Evolutionary conservation across 2,113 vertebrate species (phyloP).

Genomic region (Dinomys branickii): DNA sequence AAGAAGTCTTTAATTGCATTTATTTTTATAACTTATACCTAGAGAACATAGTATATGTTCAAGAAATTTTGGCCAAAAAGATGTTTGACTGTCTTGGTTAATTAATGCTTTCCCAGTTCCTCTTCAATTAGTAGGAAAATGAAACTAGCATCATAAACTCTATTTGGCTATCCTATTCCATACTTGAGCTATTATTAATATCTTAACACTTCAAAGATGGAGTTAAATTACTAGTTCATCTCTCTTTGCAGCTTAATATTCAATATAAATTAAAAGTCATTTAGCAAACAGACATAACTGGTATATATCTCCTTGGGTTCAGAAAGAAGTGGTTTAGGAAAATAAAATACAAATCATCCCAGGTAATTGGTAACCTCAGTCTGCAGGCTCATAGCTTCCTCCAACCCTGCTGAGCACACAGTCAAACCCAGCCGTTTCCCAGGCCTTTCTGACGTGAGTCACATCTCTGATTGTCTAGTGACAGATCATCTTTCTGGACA

Average conservation of each 20-base stretch:
- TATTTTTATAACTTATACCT: slow-evolving; percentile 14
- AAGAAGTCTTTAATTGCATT: neutral
- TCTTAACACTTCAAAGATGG: neutral
- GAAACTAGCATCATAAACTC: neutral
- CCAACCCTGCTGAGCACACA: neutral
- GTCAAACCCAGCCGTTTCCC: neutral
- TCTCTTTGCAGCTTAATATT: slow-evolving; percentile 22
- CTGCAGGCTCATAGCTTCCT: neutral
- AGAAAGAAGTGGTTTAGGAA: slow-evolving; percentile 38
- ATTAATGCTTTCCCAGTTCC: neutral
- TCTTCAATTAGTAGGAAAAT: slow-evolving; percentile 33
- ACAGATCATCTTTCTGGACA: neutral
- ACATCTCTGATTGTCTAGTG: neutral
- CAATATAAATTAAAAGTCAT: neutral
- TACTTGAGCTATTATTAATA: neutral
- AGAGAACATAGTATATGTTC: slow-evolving; percentile 32
- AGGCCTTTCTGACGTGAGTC: neutral
- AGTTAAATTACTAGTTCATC: neutral
- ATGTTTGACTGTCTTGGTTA: neutral
- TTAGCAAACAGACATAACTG: slow-evolving; percentile 14
- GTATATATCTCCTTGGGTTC: neutral
- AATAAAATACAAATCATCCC: neutral
- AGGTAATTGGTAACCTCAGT: neutral
- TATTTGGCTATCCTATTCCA: neutral
- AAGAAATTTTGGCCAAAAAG: slow-evolving; percentile 10